These are phyloP conservation scores for Dasyprocta punctata DNA, from an alignment of 2,113 vertebrate species.

Conservation along the genomic window DNA sequence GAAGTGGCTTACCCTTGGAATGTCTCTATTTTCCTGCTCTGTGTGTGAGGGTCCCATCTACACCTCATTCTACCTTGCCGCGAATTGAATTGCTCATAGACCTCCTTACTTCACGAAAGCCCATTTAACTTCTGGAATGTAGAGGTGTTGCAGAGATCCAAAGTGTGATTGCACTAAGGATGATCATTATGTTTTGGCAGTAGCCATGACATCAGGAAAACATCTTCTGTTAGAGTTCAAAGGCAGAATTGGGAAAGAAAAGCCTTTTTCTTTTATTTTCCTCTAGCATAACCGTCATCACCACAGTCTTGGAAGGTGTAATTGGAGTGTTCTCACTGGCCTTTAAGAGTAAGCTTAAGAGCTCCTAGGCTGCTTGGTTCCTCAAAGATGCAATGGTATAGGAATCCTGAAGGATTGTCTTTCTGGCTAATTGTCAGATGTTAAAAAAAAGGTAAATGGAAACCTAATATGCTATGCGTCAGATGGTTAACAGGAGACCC, in stretches of 20 bases:
- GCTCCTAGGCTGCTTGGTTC: slow-evolving; percentile 82
- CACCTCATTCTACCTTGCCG: background rate
- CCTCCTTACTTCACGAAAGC: background rate
- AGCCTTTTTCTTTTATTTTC: background rate
- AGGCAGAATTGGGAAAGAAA: slow-evolving; percentile 34
- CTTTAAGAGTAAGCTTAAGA: slow-evolving; percentile 82
- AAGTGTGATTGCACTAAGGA: background rate
- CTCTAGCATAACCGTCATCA: slow-evolving; percentile 38
- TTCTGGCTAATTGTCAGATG: slow-evolving; percentile 84
- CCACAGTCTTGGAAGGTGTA: slow-evolving; percentile 72
- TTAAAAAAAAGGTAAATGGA: slow-evolving; percentile 82
- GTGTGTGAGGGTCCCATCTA: background rate
- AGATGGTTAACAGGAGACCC: slow-evolving; percentile 84
- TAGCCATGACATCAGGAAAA: slow-evolving; percentile 4
- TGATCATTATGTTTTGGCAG: slow-evolving; percentile 15
- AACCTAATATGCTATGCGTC: slow-evolving; percentile 83
- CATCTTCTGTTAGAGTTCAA: slow-evolving; percentile 36
- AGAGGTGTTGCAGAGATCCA: background rate
- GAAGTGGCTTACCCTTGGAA: background rate
- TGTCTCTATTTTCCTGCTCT: background rate
- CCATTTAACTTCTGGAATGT: background rate
- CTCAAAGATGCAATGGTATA: slow-evolving; percentile 68
- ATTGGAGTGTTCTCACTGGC: slow-evolving; percentile 85
- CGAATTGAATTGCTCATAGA: background rate
- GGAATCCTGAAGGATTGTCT: slow-evolving; percentile 82